phyloP scores from a whole-genome alignment of 2,888 invertebrate species.

The Netelia virgata region DNA sequence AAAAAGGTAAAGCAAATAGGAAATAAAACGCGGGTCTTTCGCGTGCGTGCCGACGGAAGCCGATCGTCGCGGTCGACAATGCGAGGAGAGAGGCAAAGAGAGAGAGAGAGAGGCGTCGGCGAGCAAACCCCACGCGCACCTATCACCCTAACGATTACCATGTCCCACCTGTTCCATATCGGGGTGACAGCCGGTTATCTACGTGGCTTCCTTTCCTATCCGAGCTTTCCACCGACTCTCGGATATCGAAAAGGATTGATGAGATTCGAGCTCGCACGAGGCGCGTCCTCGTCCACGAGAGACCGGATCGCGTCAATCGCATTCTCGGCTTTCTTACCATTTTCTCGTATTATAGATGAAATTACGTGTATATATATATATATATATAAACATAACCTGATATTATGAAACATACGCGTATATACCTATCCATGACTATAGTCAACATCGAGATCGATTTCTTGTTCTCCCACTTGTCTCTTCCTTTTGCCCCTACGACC shows the following conservation, averaged over 20 bases:
- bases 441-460: conserved; percentile 30
- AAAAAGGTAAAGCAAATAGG: no score
- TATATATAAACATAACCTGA: background rate
- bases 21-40: background rate
- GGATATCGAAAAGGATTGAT: conserved; percentile 56
- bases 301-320: conserved; percentile 1
- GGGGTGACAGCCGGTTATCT: conserved; percentile 40
- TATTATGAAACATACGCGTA: no score
- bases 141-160: conserved; percentile 52
- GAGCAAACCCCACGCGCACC: background rate
- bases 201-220: background rate
- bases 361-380: background rate
- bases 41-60: conserved; percentile 4
- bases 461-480: conserved; percentile 1
- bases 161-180: conserved; percentile 54
- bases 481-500: background rate
- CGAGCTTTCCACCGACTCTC: conserved; percentile 42
- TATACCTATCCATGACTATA: background rate
- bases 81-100: background rate
- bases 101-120: background rate
- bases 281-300: conserved; percentile 25
- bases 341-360: conserved; percentile 7
- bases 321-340: conserved; percentile 11
- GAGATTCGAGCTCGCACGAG: conserved; percentile 47
- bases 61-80: conserved; percentile 23